phyloP scores from a whole-genome alignment of 2,888 invertebrate genomes.

The Xestia sexstrigata region DNA sequence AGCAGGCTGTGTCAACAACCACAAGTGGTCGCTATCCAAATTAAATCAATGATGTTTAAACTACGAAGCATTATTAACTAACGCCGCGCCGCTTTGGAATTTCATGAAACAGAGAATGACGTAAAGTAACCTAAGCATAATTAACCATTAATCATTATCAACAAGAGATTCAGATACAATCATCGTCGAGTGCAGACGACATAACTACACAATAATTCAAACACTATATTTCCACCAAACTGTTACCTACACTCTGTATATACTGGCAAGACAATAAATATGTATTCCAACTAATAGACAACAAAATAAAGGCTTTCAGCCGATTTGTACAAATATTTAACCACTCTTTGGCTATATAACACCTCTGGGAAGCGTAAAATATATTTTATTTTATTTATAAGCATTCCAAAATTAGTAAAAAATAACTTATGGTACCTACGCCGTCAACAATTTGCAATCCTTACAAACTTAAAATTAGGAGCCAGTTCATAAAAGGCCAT shows the following conservation, averaged over 20 bases:
- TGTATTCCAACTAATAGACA: conserved; percentile 75
- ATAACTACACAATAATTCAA: conserved; percentile 55
- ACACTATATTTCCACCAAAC: conserved; percentile 51
- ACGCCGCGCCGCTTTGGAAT: conserved; percentile 19
- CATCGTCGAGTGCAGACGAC: conserved; percentile 60
- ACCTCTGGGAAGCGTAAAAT: conserved; percentile 86
- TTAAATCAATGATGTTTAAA: background rate
- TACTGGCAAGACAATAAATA: conserved; percentile 70
- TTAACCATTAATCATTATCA: background rate
- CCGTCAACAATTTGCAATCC: conserved; percentile 68
- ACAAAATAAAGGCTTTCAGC: conserved; percentile 81
- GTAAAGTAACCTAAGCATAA: conserved; percentile 29
- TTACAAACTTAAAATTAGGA: conserved; percentile 16
- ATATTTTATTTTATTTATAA: conserved; percentile 76
- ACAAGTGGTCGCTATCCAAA: background rate
- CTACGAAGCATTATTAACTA: conserved; percentile 15
- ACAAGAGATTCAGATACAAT: conserved; percentile 58
- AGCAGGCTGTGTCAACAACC: conserved; percentile 4
- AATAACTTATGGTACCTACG: conserved; percentile 67
- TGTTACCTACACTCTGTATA: conserved; percentile 63
- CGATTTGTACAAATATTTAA: conserved; percentile 81
- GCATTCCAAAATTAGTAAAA: conserved; percentile 76
- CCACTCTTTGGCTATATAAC: conserved; percentile 85
- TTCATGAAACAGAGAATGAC: conserved; percentile 20
- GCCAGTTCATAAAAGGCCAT: conserved; percentile 19